phyloP scores from a whole-genome alignment of 2,113 vertebrate species.

The Dinomys branickii region DNA sequence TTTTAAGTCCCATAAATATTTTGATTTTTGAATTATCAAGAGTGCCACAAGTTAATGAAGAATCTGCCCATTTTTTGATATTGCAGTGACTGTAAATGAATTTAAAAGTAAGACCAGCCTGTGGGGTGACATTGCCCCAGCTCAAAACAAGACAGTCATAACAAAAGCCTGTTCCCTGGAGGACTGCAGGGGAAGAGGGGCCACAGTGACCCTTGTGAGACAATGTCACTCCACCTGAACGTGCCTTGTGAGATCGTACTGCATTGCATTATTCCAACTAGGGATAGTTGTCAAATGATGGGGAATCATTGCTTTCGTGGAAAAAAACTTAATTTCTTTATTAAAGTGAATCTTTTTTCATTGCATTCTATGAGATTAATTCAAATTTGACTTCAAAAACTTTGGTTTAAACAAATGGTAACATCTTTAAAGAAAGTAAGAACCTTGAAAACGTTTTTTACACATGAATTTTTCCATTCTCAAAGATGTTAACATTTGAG shows the following conservation, averaged over 20 bases:
- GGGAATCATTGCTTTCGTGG: constrained; percentile 79
- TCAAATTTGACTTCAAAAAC: constrained; percentile 75
- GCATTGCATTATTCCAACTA: constrained; percentile 73
- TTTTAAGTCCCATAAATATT: constrained; percentile 62
- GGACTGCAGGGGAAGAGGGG: constrained; percentile 28
- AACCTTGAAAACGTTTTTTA: constrained; percentile 77
- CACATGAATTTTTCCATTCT: constrained; percentile 61
- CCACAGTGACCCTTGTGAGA: neutral
- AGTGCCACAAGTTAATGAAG: neutral
- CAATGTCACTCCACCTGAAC: constrained; percentile 72
- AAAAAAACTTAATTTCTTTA: constrained; percentile 59
- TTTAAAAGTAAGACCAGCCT: constrained; percentile 52
- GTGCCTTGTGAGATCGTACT: constrained; percentile 68
- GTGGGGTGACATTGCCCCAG: constrained; percentile 20
- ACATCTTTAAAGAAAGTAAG: constrained; percentile 29
- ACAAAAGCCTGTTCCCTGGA: constrained; percentile 19
- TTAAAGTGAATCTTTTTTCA: constrained; percentile 43
- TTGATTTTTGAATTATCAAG: neutral
- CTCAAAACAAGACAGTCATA: neutral
- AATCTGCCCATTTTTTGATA: constrained; percentile 72
- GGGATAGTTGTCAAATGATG: constrained; percentile 77
- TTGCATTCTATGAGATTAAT: constrained; percentile 63
- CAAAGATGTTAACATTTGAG: constrained; percentile 68
- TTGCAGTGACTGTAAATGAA: constrained; percentile 51
- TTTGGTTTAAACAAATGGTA: constrained; percentile 67